phyloP scores from a whole-genome alignment of 2,113 vertebrate species.

The Crotophaga sulcirostris region DNA sequence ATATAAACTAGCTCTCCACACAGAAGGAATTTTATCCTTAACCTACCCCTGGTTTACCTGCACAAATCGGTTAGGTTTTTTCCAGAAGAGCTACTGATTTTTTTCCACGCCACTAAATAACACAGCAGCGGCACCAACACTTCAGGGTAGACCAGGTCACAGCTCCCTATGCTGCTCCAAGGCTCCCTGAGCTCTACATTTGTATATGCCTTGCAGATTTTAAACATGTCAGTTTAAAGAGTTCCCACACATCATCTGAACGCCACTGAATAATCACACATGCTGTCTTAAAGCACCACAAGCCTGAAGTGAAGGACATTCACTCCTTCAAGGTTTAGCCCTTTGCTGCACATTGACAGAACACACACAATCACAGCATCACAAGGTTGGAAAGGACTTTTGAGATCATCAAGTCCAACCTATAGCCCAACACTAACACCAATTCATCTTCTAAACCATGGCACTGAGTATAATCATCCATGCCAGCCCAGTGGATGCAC shows the following conservation, averaged over 20 bases:
- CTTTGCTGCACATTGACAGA: background rate
- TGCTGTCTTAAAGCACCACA: fast-evolving
- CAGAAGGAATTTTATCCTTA: background rate
- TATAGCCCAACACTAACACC: too few species aligned
- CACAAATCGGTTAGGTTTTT: background rate
- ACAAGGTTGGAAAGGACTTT: too few species aligned
- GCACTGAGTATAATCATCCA: too few species aligned
- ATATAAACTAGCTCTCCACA: background rate
- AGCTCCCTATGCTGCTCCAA: background rate
- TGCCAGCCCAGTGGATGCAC: background rate
- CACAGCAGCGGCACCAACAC: background rate
- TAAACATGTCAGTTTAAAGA: background rate
- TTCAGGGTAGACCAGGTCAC: background rate
- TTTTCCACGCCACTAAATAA: background rate
- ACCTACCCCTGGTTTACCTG: background rate
- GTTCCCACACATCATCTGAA: background rate
- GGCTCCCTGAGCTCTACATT: background rate
- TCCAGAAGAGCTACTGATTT: background rate
- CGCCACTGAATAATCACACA: background rate
- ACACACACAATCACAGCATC: background rate
- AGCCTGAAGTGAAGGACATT: background rate
- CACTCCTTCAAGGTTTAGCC: background rate
- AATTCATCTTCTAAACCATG: too few species aligned
- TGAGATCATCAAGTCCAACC: too few species aligned
- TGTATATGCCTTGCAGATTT: fast-evolving